These are phyloP conservation scores for Antrozous pallidus DNA, from an alignment of 2,797 vertebrate genomes.

Conservation along the genomic window DNA sequence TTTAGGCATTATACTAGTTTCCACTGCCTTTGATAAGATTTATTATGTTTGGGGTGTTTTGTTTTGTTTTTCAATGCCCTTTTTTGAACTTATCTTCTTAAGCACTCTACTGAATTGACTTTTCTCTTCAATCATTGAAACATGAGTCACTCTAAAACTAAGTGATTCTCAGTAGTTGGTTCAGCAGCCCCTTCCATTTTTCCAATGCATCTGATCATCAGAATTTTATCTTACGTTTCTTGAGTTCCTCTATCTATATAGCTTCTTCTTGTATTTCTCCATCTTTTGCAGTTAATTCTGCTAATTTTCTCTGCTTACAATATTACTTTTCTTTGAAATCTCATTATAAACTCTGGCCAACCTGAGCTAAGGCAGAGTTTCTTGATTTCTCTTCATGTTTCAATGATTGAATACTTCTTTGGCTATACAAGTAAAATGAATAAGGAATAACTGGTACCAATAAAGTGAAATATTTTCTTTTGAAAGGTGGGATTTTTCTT, in stretches of 20 bases:
- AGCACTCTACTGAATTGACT: not conserved
- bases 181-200: not conserved
- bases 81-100: conserved; percentile 2
- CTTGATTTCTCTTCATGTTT: conserved; percentile 19
- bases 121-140: too few relatives aligned
- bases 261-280: not conserved
- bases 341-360: not conserved
- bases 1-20: not conserved
- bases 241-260: not conserved
- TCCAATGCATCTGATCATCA: not conserved
- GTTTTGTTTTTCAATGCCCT: not conserved
- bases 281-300: not conserved
- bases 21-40: not conserved
- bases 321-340: not conserved
- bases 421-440: not conserved
- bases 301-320: not conserved
- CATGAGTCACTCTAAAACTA: not conserved
- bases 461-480: conserved; percentile 17
- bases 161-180: not conserved
- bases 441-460: conserved; percentile 4
- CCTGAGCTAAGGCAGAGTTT: not conserved
- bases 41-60: not conserved
- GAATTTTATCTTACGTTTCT: not conserved
- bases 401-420: not conserved
- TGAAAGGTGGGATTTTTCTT: not conserved